Conservation (phyloP, 2,888 invertebrate species). For the Idaea straminata region DNA sequence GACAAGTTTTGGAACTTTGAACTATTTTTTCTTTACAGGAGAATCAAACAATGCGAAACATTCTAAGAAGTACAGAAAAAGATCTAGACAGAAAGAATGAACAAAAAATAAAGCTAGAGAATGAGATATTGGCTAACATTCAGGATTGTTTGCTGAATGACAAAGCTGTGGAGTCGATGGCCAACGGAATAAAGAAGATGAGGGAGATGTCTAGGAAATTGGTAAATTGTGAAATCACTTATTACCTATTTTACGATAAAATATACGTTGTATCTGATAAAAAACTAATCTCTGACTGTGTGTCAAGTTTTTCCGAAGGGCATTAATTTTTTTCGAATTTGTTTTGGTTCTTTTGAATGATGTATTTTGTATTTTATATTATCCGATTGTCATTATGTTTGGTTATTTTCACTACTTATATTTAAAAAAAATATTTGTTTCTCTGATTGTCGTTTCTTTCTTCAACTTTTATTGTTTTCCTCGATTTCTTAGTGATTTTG, state of each 20-base stretch:
- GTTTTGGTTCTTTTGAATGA: too few species aligned
- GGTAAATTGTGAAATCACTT: slow-evolving; percentile 43
- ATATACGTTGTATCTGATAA: not conserved
- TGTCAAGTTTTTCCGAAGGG: not conserved
- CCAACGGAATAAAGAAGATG: slow-evolving; percentile 71
- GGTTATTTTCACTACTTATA: too few species aligned
- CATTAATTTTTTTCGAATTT: too few species aligned
- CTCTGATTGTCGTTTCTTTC: too few species aligned
- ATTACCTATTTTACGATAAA: not conserved
- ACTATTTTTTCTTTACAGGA: slow-evolving; percentile 57
- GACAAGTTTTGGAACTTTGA: not conserved
- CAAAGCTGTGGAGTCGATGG: slow-evolving; percentile 82
- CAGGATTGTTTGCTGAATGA: slow-evolving; percentile 85
- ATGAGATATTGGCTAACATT: slow-evolving; percentile 81
- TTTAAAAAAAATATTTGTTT: too few species aligned
- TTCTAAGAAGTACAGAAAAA: slow-evolving; percentile 55
- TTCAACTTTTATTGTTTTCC: too few species aligned
- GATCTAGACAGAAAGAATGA: slow-evolving; percentile 71
- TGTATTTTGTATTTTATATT: too few species aligned
- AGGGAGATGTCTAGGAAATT: slow-evolving; percentile 71
- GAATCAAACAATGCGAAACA: slow-evolving; percentile 66
- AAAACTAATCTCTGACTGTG: not conserved
- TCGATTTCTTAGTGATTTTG: too few species aligned
- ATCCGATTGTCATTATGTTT: too few species aligned
- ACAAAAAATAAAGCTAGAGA: slow-evolving; percentile 82